phyloP scores from a whole-genome alignment of 2,113 vertebrate species.

The Ursus arctos region DNA sequence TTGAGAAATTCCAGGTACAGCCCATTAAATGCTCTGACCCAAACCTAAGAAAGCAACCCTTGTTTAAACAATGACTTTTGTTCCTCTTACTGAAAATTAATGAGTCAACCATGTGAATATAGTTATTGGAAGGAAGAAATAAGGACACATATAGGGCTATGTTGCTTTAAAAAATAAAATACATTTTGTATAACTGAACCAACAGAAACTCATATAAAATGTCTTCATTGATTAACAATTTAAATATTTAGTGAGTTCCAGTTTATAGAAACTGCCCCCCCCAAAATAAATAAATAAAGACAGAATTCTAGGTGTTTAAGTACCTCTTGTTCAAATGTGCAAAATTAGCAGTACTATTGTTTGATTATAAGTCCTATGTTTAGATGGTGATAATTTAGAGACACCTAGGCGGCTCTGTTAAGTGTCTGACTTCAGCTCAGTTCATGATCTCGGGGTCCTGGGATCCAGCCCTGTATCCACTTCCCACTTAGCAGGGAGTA shows the following conservation, averaged over 20 bases:
- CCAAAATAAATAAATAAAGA: neutral
- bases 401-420: neutral
- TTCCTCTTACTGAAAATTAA: slow-evolving; percentile 15
- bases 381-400: neutral
- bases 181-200: slow-evolving; percentile 29
- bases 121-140: neutral
- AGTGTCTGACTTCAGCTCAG: neutral
- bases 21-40: slow-evolving; percentile 62
- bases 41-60: slow-evolving; percentile 50
- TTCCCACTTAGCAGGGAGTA: neutral
- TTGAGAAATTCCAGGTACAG: slow-evolving; percentile 62
- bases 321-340: neutral
- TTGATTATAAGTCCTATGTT: neutral
- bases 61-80: slow-evolving; percentile 69
- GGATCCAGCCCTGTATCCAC: neutral
- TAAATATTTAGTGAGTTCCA: slow-evolving; percentile 53
- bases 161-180: neutral
- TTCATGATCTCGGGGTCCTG: neutral
- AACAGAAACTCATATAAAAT: slow-evolving; percentile 53
- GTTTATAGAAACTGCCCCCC: neutral
- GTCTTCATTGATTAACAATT: slow-evolving; percentile 40
- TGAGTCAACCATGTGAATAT: slow-evolving; percentile 37
- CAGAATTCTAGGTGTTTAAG: neutral
- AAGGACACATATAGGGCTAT: neutral
- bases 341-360: neutral